Evolutionary conservation across 2,888 invertebrate genomes (phyloP).

Genomic region (Pyrgus malvae): DNA sequence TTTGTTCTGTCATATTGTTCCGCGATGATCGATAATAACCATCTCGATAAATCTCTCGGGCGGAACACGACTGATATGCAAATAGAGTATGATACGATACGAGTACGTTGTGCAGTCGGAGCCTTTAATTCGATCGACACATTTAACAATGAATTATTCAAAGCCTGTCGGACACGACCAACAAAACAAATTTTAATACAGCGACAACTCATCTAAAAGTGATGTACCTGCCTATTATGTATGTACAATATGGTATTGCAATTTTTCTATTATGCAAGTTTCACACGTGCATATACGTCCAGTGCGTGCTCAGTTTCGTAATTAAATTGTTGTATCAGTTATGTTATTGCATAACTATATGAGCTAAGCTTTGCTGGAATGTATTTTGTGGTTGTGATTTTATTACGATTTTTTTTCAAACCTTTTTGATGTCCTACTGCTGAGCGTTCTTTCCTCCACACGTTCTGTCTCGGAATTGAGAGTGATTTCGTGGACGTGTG

Average conservation of each 20-base stretch:
- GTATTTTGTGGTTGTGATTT: not conserved
- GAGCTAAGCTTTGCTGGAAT: conserved; percentile 3
- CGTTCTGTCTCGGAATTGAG: too few species aligned
- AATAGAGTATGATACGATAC: conserved; percentile 57
- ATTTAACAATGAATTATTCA: conserved; percentile 69
- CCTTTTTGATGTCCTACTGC: too few species aligned
- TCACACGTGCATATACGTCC: conserved; percentile 21
- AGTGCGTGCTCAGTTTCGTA: conserved; percentile 15
- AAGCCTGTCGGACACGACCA: conserved; percentile 42
- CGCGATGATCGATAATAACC: conserved; percentile 15
- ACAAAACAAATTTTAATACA: conserved; percentile 45
- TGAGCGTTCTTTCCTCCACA: too few species aligned
- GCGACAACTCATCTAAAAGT: conserved; percentile 42
- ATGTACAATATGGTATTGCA: not conserved
- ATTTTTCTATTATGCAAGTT: conserved; percentile 20
- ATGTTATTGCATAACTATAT: not conserved
- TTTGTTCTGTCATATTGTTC: conserved; percentile 20
- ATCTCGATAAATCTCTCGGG: conserved; percentile 19
- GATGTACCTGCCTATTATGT: conserved; percentile 20
- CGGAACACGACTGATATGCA: conserved; percentile 60
- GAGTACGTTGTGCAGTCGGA: conserved; percentile 38
- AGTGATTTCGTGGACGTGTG: too few species aligned
- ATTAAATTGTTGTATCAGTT: conserved; percentile 7
- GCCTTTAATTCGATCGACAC: conserved; percentile 59
- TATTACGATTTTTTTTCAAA: not conserved